phyloP scores from a whole-genome alignment of 2,113 vertebrate genomes.

The Hippocampus mohnikei region DNA sequence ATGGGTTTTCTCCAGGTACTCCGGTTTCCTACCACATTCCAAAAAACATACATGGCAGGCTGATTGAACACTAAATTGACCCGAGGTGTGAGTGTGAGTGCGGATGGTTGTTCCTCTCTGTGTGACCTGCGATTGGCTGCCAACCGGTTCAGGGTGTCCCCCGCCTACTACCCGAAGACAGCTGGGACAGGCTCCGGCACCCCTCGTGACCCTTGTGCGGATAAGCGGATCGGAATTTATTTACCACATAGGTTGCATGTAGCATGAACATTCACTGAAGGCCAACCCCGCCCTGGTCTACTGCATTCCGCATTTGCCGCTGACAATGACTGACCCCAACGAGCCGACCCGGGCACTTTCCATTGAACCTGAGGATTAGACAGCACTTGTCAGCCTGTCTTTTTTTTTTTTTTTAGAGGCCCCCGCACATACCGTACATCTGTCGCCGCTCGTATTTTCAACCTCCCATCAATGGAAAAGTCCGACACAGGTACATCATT shows the following conservation, averaged over 20 bases:
- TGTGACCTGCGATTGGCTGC: too few relatives aligned
- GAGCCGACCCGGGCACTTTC: constrained; percentile 56
- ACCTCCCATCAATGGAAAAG: constrained; percentile 9
- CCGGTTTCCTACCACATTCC: too few relatives aligned
- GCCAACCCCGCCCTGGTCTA: constrained; percentile 7
- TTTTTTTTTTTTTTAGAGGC: constrained; percentile 37
- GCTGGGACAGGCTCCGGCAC: too few relatives aligned
- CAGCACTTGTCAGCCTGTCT: constrained; percentile 17
- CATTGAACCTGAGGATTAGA: constrained; percentile 62
- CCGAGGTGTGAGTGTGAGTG: too few relatives aligned
- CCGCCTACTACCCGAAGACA: too few relatives aligned
- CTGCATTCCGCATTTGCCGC: constrained; percentile 11
- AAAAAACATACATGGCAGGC: too few relatives aligned
- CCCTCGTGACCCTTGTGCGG: too few relatives aligned
- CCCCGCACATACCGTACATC: constrained; percentile 8
- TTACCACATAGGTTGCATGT: constrained; percentile 21
- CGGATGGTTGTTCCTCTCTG: too few relatives aligned
- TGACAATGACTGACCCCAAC: constrained; percentile 45
- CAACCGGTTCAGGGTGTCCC: too few relatives aligned
- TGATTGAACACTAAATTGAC: too few relatives aligned
- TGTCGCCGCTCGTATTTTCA: constrained; percentile 3
- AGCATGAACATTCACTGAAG: constrained; percentile 16
- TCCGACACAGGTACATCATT: not conserved
- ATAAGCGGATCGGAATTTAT: not conserved
- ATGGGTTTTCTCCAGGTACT: too few relatives aligned